Evolutionary conservation across 2,113 vertebrate genomes (phyloP), one percentile per base, ranked within the genome.

Genomic region (Notechis scutatus): DNA sequence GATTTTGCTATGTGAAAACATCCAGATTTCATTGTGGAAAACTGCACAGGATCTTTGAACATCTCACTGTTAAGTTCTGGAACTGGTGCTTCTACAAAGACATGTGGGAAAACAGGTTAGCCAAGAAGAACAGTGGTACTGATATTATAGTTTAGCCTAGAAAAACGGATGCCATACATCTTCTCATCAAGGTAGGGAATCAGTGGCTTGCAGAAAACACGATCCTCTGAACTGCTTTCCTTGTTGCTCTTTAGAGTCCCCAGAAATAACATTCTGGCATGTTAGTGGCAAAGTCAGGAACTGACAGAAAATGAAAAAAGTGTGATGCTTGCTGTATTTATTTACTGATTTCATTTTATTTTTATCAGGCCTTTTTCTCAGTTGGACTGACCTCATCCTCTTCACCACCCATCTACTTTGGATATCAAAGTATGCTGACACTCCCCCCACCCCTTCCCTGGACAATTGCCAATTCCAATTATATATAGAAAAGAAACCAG

Each of bases 261-360:
- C 69, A 39, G 15, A 39, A 81, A 81, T 39, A 15, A 20, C n/a
- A 34, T 74, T n/a, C n/a, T 74, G 69, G n/a, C n/a, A 39, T 81
- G 6, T 81, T 34, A 39, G 64, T 34, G 14, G 64, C 14, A 74
- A 34, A 34, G 2, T 74, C 64, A 74, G 29, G 64, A 64, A n/a
- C 29, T 4, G 29, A 14, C 61, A n/a, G 69, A 81, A 81, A 81
- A 81, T 81, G n/a, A 81, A 81, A 52, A 81, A 81, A 81, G 69
- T 39, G 69, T 81, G n/a, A 39, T 81, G n/a, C 69, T 81, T 81
- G 69, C 15, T 81, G 69, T 69, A 81, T 81, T 81, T 81, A 81
- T 81, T 81, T 34, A 81, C 69, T 81, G n/a, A 81, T 81, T 81
- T 81, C n/a, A 81, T 81, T 81, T 81, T 81, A 81, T 81, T 81